Base-by-base conservation (phyloP, 2,888 invertebrate species). In the Melitaea athalia region DNA sequence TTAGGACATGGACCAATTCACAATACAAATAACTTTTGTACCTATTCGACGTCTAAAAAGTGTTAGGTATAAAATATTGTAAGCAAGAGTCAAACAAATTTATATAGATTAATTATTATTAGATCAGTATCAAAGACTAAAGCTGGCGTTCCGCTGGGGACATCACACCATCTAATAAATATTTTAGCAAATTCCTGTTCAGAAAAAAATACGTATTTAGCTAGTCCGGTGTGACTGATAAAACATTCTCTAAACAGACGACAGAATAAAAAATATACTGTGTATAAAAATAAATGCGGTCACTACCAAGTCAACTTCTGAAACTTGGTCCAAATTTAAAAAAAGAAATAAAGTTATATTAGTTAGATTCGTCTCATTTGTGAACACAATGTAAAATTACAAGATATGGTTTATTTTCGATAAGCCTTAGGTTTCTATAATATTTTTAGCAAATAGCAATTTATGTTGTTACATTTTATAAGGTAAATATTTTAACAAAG, bases 401-500 rank as follows among this genome's bases (percentile, higher is more conserved):
- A 73, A 78, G 84, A 82, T 83, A 83, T 84, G 84, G 76, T 81
- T 73, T 73, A 70, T 77, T 73, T 81, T 81, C 79, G 79, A 77
- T 83, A 87, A 88, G 85, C 86, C 86, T 88, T 86, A 85, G 80
- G 78, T 84, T 65, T 73, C 72, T 71, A 74, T 72, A 71, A 84
- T 79, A 72, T 82, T 77, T 77, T 80, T 81, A 86, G 84, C 84
- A 81, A 83, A 82, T 81, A 82, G 76, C 76, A 75, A 73, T 76
- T 73, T 73, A 72, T 72, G 71, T 72, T 73, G 71, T 77, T 76
- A 81, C 81, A 76, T 79, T 79, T 81, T 81, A 77, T 79, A 85
- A 83, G 82, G 85, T 88, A 88, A 81, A 85, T 79, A 81, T 77
- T 79, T 81, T 82, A 88, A 87, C 84, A 90, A 91, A 90, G 83